Base-by-base conservation (phyloP, 2,113 vertebrate species). In the Arenaria interpres region DNA sequence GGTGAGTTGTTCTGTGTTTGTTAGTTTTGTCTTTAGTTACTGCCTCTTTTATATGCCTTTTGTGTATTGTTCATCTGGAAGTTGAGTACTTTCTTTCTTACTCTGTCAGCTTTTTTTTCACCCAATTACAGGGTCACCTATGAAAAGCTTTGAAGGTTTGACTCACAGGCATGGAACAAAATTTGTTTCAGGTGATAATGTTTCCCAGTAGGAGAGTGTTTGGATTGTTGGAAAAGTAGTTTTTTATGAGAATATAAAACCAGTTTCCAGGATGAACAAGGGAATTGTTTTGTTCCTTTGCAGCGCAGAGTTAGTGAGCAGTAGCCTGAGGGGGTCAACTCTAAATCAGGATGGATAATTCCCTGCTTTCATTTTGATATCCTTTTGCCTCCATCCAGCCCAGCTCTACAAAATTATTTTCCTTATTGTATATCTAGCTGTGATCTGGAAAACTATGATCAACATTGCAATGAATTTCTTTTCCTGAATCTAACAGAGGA, bases 161-260 rank as follows among this genome's bases (percentile, higher is more conserved):
- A 97, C 60, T 95, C 59, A 94, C 72, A 95, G 56, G 90, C 45
- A 89, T 72, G 72, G 73, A 95, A 75, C 82, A 93, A 76, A 96
- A 92, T 92, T 95, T 95, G 62, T 86, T 98, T 96, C 83, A 96
- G 88, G 59, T 76, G 64, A 45, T 97, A 97, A 97, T 95, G 77
- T 94, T 88, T 95, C 95, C 88, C 89, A 90, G 53, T 82, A 86
- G 76, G 48, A 80, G 67, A 95, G 37, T 85, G 74, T 68, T 95
- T 93, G 92, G 56, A 64, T 51, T 91, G 64, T 84, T 93, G 85
- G 85, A 91, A 90, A 96, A 96, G 85, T 83, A 95, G 91, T 94
- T 96, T 90, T 46, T 93, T 97, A 93, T 84, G 83, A 97, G 94
- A 97, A 73, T 94, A 93, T 96, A 88, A 96, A 97, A 91, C n/a